These are phyloP conservation scores for Morone chrysops DNA, from an alignment of 2,113 vertebrate genomes.

Conservation along the genomic window DNA sequence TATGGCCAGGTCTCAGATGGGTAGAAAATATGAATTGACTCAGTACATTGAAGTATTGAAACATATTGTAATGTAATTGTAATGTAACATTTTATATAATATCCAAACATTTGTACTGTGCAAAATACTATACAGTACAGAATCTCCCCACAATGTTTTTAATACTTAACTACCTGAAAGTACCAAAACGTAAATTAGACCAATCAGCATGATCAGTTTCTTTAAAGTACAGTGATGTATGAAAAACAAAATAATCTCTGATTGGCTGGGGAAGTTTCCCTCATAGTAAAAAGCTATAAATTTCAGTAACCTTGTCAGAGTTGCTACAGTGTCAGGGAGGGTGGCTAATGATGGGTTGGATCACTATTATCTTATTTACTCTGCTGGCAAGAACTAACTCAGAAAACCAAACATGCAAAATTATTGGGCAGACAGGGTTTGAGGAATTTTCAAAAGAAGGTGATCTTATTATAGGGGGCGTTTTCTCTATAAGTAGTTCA, in stretches of 20 bases:
- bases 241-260: conserved; percentile 21
- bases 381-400: conserved; percentile 51
- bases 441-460: conserved; percentile 73
- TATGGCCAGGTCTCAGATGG: no score
- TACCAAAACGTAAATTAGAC: no score
- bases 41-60: no score
- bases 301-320: background rate
- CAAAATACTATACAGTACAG: no score
- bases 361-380: conserved; percentile 50
- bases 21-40: no score
- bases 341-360: conserved; percentile 60
- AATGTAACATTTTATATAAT: no score
- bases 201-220: conserved; percentile 4
- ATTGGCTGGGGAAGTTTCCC: conserved; percentile 34
- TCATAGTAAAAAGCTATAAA: conserved; percentile 56
- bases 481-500: conserved; percentile 67
- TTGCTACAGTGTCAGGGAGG: conserved; percentile 32
- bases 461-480: conserved; percentile 73
- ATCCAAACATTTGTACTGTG: no score
- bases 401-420: conserved; percentile 67
- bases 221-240: background rate
- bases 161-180: no score
- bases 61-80: no score
- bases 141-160: no score
- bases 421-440: conserved; percentile 69